These are phyloP conservation scores for Mallotus villosus DNA, from an alignment of 2,797 vertebrate species.

Conservation along the genomic window DNA sequence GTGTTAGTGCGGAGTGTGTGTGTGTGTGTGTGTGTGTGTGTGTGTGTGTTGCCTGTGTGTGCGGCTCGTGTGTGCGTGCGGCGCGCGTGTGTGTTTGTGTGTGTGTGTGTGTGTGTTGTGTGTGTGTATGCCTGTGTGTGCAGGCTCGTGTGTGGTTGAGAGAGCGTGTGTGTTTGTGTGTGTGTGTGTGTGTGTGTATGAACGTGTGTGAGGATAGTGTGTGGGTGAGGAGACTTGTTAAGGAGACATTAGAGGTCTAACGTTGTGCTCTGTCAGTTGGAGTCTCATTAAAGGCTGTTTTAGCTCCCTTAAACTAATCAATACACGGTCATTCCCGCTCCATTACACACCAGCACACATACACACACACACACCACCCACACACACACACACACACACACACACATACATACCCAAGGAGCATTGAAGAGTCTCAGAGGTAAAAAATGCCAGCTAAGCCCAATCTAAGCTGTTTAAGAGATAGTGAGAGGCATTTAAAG, in stretches of 20 bases:
- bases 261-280: constrained; percentile 55
- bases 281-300: constrained; percentile 51
- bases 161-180: no score
- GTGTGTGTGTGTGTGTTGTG: no score
- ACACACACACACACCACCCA: constrained; percentile 18
- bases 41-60: constrained; percentile 6
- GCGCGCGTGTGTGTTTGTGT: no score
- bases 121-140: no score
- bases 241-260: constrained; percentile 51
- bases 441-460: constrained; percentile 48
- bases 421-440: not conserved
- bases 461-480: constrained; percentile 60
- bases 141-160: no score
- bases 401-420: constrained; percentile 13
- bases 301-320: constrained; percentile 54
- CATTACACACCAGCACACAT: not conserved
- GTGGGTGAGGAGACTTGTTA: constrained; percentile 36
- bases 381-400: constrained; percentile 29
- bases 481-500: constrained; percentile 44
- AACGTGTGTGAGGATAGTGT: constrained; percentile 1
- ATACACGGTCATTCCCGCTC: constrained; percentile 47
- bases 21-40: not conserved
- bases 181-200: not conserved
- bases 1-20: no score
- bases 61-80: not conserved